A percentile compares a stretch with the other conserved stretches of the same genome.
Evolutionary conservation across 2,888 invertebrate genomes (phyloP).

Genomic region (Lobophora halterata): DNA sequence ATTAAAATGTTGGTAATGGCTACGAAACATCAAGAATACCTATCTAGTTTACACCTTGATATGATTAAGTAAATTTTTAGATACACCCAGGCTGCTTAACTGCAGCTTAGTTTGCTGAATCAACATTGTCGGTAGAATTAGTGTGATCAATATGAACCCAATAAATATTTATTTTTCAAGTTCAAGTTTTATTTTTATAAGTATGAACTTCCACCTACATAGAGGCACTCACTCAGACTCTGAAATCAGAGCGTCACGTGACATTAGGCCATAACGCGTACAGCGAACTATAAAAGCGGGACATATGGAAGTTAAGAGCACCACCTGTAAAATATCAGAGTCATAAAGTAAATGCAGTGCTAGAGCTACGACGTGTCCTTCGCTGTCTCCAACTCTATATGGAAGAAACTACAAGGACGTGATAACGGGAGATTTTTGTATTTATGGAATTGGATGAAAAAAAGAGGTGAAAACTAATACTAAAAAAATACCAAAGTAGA

Average conservation of each 20-base stretch:
- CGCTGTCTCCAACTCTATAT: constrained; percentile 42
- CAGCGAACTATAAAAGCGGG: constrained; percentile 72
- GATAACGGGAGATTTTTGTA: background rate
- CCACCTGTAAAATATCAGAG: constrained; percentile 79
- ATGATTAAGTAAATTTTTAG: too few relatives aligned
- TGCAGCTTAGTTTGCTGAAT: too few relatives aligned
- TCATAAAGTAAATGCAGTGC: constrained; percentile 78
- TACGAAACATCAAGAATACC: background rate
- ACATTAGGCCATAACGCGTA: constrained; percentile 74
- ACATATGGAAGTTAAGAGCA: constrained; percentile 78
- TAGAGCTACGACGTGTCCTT: constrained; percentile 64
- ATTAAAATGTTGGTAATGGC: too few relatives aligned
- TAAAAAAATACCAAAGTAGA: constrained; percentile 1
- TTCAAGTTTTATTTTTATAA: too few relatives aligned
- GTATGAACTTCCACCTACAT: constrained; percentile 17
- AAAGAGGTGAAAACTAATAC: background rate
- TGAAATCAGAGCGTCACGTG: constrained; percentile 68
- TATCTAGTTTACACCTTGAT: too few relatives aligned
- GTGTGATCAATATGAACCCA: too few relatives aligned
- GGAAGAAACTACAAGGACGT: constrained; percentile 32
- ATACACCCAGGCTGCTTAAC: too few relatives aligned
- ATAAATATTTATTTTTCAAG: too few relatives aligned
- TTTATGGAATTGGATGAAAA: background rate
- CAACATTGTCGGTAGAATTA: too few relatives aligned
- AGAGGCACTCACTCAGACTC: constrained; percentile 26